Evolutionary conservation across 1,140 invertebrate species (phyloP).

Genomic region (Leguminivora glycinivorella): DNA sequence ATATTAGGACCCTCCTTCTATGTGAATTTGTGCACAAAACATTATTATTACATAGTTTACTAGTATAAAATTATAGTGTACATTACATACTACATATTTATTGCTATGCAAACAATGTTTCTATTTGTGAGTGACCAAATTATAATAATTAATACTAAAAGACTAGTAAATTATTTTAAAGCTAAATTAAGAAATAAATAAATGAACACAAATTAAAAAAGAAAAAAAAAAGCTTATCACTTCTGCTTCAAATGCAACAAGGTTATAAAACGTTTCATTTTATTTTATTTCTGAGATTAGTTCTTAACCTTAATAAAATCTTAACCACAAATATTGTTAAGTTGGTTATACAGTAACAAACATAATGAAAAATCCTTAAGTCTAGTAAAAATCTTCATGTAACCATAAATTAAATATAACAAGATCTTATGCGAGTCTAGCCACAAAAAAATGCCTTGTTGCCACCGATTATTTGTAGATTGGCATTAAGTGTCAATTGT

Average conservation of each 20-base stretch:
- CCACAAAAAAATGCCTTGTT: too few relatives aligned
- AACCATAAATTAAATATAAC: too few relatives aligned
- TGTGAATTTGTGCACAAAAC: background rate
- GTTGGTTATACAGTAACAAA: too few relatives aligned
- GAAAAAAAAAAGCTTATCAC: background rate
- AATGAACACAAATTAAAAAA: background rate
- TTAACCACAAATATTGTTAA: too few relatives aligned
- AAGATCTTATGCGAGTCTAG: too few relatives aligned
- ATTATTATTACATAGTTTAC: background rate
- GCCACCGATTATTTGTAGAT: too few relatives aligned
- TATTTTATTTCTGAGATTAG: background rate
- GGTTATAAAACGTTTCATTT: background rate
- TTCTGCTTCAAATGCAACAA: background rate
- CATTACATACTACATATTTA: background rate
- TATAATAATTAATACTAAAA: background rate
- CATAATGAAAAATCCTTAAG: too few relatives aligned
- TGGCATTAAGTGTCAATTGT: too few relatives aligned
- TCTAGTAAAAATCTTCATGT: too few relatives aligned
- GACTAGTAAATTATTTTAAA: slow-evolving; percentile 1
- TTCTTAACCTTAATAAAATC: background rate
- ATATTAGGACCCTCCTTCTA: too few relatives aligned
- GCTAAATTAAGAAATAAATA: background rate
- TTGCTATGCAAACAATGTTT: background rate
- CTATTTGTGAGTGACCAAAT: background rate
- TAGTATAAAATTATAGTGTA: too few relatives aligned